Evolutionary conservation across 2,888 invertebrate genomes (phyloP).

Genomic region (Nemapogon koenigi): DNA sequence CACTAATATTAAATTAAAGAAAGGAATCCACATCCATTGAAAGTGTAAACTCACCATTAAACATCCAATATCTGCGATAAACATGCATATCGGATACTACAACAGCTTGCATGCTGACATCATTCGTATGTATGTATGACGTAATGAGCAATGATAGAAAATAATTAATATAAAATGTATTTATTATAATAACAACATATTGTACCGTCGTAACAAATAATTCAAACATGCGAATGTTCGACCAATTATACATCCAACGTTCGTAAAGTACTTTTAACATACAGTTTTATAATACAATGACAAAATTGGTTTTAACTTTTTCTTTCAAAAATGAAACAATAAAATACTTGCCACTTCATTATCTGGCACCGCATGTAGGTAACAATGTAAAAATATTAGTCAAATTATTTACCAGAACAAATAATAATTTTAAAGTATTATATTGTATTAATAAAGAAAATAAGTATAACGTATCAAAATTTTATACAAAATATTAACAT

Average conservation of each 20-base stretch:
- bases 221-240: conserved; percentile 55
- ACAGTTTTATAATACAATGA: too few relatives aligned
- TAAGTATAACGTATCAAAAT: conserved; percentile 23
- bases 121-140: conserved; percentile 42
- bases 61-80: conserved; percentile 42
- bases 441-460: conserved; percentile 15
- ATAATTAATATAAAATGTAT: conserved; percentile 49
- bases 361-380: too few relatives aligned
- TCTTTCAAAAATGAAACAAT: too few relatives aligned
- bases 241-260: conserved; percentile 55
- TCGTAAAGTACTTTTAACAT: too few relatives aligned
- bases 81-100: conserved; percentile 53
- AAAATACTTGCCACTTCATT: too few relatives aligned
- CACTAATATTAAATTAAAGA: conserved; percentile 4
- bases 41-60: conserved; percentile 52
- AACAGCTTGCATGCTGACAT: conserved; percentile 62
- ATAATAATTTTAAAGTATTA: too few relatives aligned
- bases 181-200: conserved; percentile 56
- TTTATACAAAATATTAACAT: conserved; percentile 11
- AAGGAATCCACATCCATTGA: conserved; percentile 63
- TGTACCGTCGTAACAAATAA: conserved; percentile 50
- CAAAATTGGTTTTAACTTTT: too few relatives aligned
- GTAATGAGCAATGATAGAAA: conserved; percentile 44
- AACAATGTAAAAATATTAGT: conserved; percentile 17
- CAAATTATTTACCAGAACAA: conserved; percentile 4